Evolutionary conservation across 2,113 vertebrate genomes (phyloP).

Genomic region (Aramus guarauna): DNA sequence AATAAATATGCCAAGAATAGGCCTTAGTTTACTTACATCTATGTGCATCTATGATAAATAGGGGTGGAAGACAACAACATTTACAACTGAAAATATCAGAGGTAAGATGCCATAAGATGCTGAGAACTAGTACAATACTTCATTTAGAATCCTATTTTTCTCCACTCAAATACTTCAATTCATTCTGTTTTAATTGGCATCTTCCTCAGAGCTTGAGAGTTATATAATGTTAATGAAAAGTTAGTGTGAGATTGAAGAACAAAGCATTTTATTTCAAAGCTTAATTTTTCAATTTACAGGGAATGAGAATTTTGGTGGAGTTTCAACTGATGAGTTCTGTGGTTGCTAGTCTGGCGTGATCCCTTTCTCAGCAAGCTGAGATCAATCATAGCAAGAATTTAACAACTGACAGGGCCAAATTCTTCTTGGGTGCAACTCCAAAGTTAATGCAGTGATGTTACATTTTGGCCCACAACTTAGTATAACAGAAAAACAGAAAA

Average conservation of each 20-base stretch:
- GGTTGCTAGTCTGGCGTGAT: constrained; percentile 22
- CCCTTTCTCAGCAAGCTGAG: constrained; percentile 9
- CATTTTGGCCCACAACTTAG: background rate
- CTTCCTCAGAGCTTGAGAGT: background rate
- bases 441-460: constrained; percentile 3
- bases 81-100: background rate
- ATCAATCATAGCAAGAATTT: constrained; percentile 46
- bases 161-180: background rate
- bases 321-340: constrained; percentile 42
- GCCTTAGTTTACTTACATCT: background rate
- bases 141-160: background rate
- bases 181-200: background rate
- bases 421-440: constrained; percentile 9
- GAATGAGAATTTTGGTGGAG: constrained; percentile 9
- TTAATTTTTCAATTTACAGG: constrained; percentile 41
- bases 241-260: constrained; percentile 18
- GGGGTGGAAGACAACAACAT: background rate
- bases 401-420: constrained; percentile 16
- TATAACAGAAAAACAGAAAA: constrained; percentile 13
- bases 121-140: background rate
- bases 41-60: background rate
- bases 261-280: constrained; percentile 52
- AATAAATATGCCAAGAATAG: background rate
- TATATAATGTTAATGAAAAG: constrained; percentile 22
- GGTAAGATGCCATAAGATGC: background rate